These are phyloP conservation scores for Portevinia maculata DNA, from an alignment of 2,888 invertebrate genomes.

Conservation along the genomic window DNA sequence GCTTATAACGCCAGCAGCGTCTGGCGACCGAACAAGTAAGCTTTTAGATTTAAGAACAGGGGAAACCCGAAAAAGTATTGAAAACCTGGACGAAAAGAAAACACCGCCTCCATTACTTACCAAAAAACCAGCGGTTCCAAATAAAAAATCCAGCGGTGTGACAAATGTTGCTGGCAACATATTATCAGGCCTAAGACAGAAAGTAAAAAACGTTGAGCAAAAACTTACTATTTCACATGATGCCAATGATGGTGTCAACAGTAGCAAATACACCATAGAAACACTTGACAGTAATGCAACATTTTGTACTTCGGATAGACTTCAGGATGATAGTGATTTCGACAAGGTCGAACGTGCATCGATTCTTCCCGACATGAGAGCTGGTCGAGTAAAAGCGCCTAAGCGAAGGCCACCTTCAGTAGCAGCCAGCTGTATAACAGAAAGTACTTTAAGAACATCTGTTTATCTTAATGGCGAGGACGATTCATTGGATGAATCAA, in stretches of 20 bases:
- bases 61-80: conserved; percentile 81
- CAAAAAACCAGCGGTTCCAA: conserved; percentile 87
- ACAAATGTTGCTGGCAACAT: conserved; percentile 84
- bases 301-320: conserved; percentile 76
- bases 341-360: conserved; percentile 87
- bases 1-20: conserved; percentile 64
- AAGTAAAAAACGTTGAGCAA: conserved; percentile 84
- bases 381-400: conserved; percentile 85
- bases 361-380: conserved; percentile 87
- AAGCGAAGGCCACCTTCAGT: conserved; percentile 86
- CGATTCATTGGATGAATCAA: conserved; percentile 67
- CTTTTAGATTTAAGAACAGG: conserved; percentile 75
- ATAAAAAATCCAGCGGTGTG: conserved; percentile 88
- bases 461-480: conserved; percentile 80
- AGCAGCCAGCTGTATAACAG: conserved; percentile 80
- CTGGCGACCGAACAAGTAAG: conserved; percentile 56
- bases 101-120: conserved; percentile 84
- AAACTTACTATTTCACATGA: conserved; percentile 83
- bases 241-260: conserved; percentile 83
- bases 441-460: conserved; percentile 80
- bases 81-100: conserved; percentile 82
- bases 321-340: conserved; percentile 83
- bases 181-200: conserved; percentile 86
- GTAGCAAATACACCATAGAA: conserved; percentile 81
- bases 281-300: conserved; percentile 76